A percentile compares a stretch with the other conserved stretches of the same genome.
Evolutionary conservation across 2,113 vertebrate genomes (phyloP).

Genomic region (Mellivora capensis): DNA sequence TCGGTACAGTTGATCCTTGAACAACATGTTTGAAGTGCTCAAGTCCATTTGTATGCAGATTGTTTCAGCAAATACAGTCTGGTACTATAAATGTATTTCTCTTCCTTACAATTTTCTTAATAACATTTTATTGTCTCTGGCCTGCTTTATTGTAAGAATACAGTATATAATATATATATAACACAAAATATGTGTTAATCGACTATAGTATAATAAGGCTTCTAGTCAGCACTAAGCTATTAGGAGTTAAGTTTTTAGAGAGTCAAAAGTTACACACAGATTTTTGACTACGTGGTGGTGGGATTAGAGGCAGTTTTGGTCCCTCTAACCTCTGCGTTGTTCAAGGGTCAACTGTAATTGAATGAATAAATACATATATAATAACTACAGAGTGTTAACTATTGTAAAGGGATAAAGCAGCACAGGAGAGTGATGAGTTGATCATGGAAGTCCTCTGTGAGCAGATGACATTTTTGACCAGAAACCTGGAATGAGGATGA

Average conservation of each 20-base stretch:
- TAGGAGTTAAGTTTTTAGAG: neutral
- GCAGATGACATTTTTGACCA: neutral
- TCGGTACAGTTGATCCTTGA: neutral
- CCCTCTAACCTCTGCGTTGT: neutral
- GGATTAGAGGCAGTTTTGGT: neutral
- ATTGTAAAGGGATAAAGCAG: neutral
- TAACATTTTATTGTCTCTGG: neutral
- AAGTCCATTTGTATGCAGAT: neutral
- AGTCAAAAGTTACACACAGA: neutral
- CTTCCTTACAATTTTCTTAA: neutral
- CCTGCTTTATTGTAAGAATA: neutral
- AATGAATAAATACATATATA: neutral
- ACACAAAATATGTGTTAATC: neutral
- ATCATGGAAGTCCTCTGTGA: neutral
- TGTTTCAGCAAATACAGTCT: neutral
- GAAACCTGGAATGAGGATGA: neutral
- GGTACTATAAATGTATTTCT: neutral
- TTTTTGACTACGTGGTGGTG: neutral
- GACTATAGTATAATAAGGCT: neutral
- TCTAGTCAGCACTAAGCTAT: neutral
- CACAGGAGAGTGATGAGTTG: neutral
- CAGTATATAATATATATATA: neutral
- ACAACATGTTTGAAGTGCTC: neutral
- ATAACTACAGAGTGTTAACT: neutral
- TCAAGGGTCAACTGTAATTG: neutral